phyloP scores from a whole-genome alignment of 2,797 vertebrate genomes.

The Schizopygopsis malacanthus region DNA sequence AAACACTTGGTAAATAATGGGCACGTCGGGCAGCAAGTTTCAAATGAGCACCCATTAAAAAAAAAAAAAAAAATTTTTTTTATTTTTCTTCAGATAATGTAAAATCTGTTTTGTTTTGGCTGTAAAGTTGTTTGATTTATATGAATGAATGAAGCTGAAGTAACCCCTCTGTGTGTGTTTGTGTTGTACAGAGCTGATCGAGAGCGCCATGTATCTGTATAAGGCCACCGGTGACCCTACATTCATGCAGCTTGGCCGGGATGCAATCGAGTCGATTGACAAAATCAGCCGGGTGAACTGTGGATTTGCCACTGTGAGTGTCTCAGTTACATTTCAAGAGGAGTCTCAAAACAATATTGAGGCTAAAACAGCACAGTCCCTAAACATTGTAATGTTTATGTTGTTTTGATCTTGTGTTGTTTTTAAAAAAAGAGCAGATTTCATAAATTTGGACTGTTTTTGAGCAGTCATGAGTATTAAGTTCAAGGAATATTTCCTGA shows the following conservation, averaged over 20 bases:
- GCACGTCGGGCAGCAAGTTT: background rate
- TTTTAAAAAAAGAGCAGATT: no score
- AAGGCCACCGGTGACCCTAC: conserved; percentile 91
- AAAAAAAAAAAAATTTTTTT: no score
- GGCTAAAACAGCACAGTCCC: background rate
- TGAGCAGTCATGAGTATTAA: no score
- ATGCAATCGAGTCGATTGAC: conserved; percentile 94
- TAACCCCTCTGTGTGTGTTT: background rate
- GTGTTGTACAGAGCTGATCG: conserved; percentile 87
- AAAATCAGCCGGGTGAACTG: conserved; percentile 92
- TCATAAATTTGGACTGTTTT: no score
- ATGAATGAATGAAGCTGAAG: conserved; percentile 2
- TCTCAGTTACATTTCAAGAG: background rate
- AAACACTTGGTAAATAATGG: background rate
- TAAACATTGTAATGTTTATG: no score
- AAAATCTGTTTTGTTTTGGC: no score
- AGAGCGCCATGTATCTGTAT: conserved; percentile 98
- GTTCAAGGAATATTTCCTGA: background rate
- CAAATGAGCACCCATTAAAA: background rate
- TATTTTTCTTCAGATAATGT: background rate
- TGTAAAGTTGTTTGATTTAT: background rate
- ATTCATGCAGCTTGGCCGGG: conserved; percentile 90
- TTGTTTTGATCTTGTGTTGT: no score
- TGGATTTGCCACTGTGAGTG: conserved; percentile 92
- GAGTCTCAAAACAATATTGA: background rate